phyloP scores from a whole-genome alignment of 2,888 invertebrate genomes.

The Chaetogeoica ovagalla region DNA sequence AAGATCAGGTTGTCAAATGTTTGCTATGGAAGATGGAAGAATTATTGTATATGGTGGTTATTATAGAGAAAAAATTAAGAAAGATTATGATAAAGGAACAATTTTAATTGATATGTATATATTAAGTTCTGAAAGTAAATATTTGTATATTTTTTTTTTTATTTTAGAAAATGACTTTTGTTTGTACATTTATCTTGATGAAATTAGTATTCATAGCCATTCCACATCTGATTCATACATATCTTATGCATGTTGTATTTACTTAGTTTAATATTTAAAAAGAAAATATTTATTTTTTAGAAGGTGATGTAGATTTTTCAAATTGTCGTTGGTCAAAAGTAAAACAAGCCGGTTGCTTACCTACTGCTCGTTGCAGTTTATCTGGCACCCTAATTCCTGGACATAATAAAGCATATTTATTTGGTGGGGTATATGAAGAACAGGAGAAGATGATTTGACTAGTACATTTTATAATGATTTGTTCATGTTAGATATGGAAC shows the following conservation, averaged over 20 bases:
- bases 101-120: constrained; percentile 73
- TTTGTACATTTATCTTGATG: no score
- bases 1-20: constrained; percentile 79
- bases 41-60: constrained; percentile 78
- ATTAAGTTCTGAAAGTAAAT: constrained; percentile 68
- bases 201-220: no score
- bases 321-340: constrained; percentile 75
- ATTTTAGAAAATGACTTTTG: no score
- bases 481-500: constrained; percentile 73
- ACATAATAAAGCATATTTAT: constrained; percentile 74
- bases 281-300: constrained; percentile 59
- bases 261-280: not conserved
- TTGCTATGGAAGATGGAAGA: constrained; percentile 67
- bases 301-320: constrained; percentile 65
- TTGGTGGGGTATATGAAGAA: constrained; percentile 85
- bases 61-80: constrained; percentile 72
- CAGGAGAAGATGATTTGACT: constrained; percentile 78
- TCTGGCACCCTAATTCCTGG: constrained; percentile 68
- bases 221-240: not conserved
- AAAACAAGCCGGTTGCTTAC: constrained; percentile 69
- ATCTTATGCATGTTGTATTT: not conserved
- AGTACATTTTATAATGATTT: constrained; percentile 83
- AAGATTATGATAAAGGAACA: constrained; percentile 74
- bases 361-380: constrained; percentile 68
- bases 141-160: not conserved